Evolutionary conservation across 2,113 vertebrate genomes (phyloP).

Genomic region (Melanerpes aurifrons): DNA sequence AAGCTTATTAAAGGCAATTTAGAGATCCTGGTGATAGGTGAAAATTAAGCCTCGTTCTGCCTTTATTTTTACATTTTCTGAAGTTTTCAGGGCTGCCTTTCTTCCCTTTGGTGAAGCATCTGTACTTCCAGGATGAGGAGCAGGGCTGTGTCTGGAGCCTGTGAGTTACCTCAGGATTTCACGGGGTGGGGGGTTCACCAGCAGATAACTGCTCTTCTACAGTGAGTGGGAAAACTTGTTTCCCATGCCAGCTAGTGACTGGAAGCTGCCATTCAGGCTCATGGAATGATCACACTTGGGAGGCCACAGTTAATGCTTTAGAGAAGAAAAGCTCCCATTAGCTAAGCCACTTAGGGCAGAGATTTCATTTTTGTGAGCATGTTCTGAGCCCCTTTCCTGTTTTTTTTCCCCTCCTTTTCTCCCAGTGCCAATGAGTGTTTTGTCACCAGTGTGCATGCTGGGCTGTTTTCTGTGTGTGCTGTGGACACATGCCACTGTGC

Average conservation of each 20-base stretch:
- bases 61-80: background rate
- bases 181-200: background rate
- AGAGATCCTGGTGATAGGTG: conserved; percentile 50
- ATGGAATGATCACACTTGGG: conserved; percentile 10
- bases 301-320: conserved; percentile 40
- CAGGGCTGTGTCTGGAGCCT: background rate
- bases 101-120: conserved; percentile 38
- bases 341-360: conserved; percentile 5
- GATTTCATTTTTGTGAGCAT: background rate
- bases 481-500: background rate
- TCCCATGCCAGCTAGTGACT: conserved; percentile 29
- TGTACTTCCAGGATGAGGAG: conserved; percentile 8
- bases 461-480: background rate
- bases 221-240: conserved; percentile 57
- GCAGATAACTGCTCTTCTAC: conserved; percentile 46
- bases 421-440: background rate
- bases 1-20: conserved; percentile 53
- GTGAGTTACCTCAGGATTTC: conserved; percentile 47
- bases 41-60: background rate
- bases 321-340: conserved; percentile 9
- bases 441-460: background rate
- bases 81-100: conserved; percentile 21
- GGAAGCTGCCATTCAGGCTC: conserved; percentile 34
- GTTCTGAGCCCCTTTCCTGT: background rate
- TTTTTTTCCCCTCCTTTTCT: background rate